Base-by-base conservation (phyloP, 2,113 vertebrate species). In the Beaufortia kweichowensis region DNA sequence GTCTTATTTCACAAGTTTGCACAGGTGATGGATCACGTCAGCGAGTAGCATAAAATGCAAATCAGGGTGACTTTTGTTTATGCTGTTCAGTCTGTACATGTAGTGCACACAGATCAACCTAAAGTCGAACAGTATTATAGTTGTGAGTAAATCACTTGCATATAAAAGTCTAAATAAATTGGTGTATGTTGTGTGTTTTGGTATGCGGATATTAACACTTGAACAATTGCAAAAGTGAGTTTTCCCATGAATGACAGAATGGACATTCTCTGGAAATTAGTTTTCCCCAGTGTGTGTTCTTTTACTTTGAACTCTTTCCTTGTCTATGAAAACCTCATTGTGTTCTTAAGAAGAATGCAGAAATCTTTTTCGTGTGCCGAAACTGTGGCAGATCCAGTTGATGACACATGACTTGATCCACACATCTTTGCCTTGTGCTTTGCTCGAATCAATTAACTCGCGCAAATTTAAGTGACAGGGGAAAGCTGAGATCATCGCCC, bases 251-350 rank as follows among this genome's bases (percentile, higher is more conserved):
- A 75, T 61, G 31, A 17, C 10, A 46, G 43, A 68, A 28, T 62
- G 69, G 61, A 79, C 78, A 35, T 62, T 71, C 33, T 57, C 61
- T 79, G 59, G 62, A 79, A 79, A 79, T 75, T 19, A 76, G 66
- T 67, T 74, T 83, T 12, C 41, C 4, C 24, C 11, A 19, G 31
- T 31, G 55, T 26, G 9, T 24, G 7, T 46, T 14, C 41, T 17
- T 21, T 29, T 7, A 3, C 26, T 64, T 62, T n/a, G 3, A 28
- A 24, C 12, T 26, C 8, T 53, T 26, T 39, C 26, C 23, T 33
- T 24, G 23, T 15, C 55, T 26, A 31, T 41, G 33, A 59, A 75
- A 29, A 28, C 26, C 17, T 33, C 19, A 41, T 2, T n/a, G 6
- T 53, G n/a, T 21, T 53, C 19, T 8, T 53, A n/a, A n/a, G 48